Conservation (phyloP, 2,888 invertebrate genomes). For the Caenorhabditis imperialis region DNA sequence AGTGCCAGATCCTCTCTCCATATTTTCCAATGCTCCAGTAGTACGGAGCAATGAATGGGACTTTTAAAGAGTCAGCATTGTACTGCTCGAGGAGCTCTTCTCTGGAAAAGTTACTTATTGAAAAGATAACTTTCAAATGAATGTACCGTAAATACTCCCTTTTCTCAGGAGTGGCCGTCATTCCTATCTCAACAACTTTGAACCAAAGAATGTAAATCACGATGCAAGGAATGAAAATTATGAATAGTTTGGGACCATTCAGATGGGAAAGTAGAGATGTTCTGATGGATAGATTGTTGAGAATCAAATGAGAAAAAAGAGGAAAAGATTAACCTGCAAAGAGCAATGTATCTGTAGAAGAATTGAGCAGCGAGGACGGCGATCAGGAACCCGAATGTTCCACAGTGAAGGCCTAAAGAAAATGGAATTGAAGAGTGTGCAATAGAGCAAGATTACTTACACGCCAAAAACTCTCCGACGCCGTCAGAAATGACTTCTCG, state of each 20-base stretch:
- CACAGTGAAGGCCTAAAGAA: slow-evolving; percentile 9
- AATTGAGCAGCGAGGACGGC: slow-evolving; percentile 7
- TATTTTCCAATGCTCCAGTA: not conserved
- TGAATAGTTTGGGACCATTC: not conserved
- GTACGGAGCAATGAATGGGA: not conserved
- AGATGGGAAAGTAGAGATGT: not conserved
- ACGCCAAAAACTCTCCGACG: not conserved
- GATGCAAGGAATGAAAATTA: slow-evolving; percentile 7
- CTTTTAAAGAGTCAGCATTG: not conserved
- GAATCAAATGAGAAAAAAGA: not conserved
- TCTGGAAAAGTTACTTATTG: not conserved
- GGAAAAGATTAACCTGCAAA: slow-evolving; percentile 6
- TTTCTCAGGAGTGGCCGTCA: slow-evolving; percentile 11
- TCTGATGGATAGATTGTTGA: not conserved
- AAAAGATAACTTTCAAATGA: too few species aligned
- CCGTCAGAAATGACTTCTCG: not conserved
- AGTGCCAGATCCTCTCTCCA: not conserved
- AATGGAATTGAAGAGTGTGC: not conserved
- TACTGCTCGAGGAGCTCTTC: not conserved
- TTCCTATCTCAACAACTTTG: slow-evolving; percentile 8
- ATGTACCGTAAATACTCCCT: slow-evolving; percentile 1
- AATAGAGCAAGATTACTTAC: not conserved
- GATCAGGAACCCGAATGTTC: slow-evolving; percentile 6
- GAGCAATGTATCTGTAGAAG: slow-evolving; percentile 9
- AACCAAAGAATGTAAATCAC: slow-evolving; percentile 6